Conservation (phyloP, 2,888 invertebrate genomes). For the Eristalis arbustorum region DNA sequence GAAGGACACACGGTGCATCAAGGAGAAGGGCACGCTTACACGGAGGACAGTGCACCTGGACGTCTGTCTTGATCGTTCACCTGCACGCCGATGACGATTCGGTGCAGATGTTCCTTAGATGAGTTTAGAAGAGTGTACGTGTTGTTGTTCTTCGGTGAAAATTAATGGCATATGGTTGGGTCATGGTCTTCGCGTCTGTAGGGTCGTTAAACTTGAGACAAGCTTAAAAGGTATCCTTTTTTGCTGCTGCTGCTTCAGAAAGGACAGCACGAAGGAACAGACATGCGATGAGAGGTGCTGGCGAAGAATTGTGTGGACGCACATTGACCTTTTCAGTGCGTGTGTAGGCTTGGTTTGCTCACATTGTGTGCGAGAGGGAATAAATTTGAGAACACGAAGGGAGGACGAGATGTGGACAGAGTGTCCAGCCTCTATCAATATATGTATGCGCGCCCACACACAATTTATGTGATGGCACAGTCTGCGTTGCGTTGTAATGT, state of each 20-base stretch:
- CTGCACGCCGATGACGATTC: slow-evolving; percentile 37
- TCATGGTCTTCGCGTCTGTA: slow-evolving; percentile 24
- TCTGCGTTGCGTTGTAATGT: neutral
- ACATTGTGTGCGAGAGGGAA: slow-evolving; percentile 32
- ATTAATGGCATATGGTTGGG: slow-evolving; percentile 54
- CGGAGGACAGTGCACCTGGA: slow-evolving; percentile 38
- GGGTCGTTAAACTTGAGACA: slow-evolving; percentile 60
- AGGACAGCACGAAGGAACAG: no score
- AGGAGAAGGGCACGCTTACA: slow-evolving; percentile 49
- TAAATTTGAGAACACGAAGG: slow-evolving; percentile 29
- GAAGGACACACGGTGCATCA: slow-evolving; percentile 30
- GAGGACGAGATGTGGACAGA: slow-evolving; percentile 33
- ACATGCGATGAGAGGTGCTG: no score
- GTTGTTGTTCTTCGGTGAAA: neutral
- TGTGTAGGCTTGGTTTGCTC: slow-evolving; percentile 41
- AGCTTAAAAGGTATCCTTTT: slow-evolving; percentile 18
- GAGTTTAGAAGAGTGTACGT: neutral
- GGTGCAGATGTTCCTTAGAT: slow-evolving; percentile 44
- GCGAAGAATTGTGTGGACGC: slow-evolving; percentile 6
- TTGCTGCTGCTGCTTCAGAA: neutral
- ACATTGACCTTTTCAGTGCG: slow-evolving; percentile 49
- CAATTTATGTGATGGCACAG: slow-evolving; percentile 3
- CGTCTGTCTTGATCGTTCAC: slow-evolving; percentile 32
- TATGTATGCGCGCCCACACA: slow-evolving; percentile 55
- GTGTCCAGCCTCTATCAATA: slow-evolving; percentile 58